Evolutionary conservation across 2,113 vertebrate genomes (phyloP), one percentile per base, ranked within the genome.

Genomic region (Oryzias melastigma): DNA sequence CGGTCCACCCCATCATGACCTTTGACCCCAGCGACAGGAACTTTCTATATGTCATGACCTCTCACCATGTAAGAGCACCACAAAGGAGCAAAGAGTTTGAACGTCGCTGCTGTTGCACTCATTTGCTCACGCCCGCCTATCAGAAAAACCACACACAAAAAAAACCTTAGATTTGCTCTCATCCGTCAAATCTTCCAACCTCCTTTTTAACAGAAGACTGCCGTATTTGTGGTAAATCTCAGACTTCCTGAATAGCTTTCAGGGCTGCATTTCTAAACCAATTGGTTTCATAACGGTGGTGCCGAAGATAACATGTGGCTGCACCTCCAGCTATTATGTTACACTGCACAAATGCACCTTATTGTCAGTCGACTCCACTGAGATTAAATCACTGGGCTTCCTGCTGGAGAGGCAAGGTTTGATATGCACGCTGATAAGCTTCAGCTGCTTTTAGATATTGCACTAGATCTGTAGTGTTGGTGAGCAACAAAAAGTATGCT

Each of bases 11-110:
- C 48, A 73, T 97, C 85, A 99, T 99, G 97, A 94, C 94, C 62
- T 98, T 99, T 17, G 96, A 99, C 85, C 95, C 97, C 22, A 91
- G 81, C 0, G 94, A 98, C 84, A 84, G 92, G 15, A 92, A 92
- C 68, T 98, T 92, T 84, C 93, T 99, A 48, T 99, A 98, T 49
- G 80, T 99, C 76, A 99, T 98, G 97, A 98, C 96, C 0, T 94
- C 95, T 54, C 91, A 96, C 71, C 95, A 98, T 87, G 97, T 99
- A 85, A 92, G 94, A 45, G 65, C 55, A 43, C 6, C n/a, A 0
- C 22, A 50, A 13, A 42, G 16, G 45, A 35, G 2, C 1, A 3
- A 19, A 12, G 25, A n/a, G 41, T 16, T 7, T 12, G 45, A 68
- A 47, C 72, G 52, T 50, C 40, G 16, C 45, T 71, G 48, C 43